Conservation (phyloP, 1,140 invertebrate species). For the Teleogryllus occipitalis region DNA sequence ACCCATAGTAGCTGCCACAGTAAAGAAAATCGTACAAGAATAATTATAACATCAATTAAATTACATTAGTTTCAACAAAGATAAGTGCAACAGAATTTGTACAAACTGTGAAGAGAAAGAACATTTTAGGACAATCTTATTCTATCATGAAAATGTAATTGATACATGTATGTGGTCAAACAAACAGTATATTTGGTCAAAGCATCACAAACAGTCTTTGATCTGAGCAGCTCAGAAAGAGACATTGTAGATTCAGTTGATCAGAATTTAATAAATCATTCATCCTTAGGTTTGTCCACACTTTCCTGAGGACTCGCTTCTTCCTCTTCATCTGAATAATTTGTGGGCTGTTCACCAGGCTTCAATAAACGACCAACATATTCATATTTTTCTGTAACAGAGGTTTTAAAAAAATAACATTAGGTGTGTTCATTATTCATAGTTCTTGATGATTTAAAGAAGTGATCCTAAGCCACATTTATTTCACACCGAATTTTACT, state of each 20-base stretch:
- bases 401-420: constrained; percentile 8
- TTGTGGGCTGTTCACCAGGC: constrained; percentile 81
- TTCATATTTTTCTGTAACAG: constrained; percentile 83
- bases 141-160: too few species aligned
- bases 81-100: too few species aligned
- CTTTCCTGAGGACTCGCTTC: constrained; percentile 37
- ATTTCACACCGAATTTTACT: too few species aligned
- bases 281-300: constrained; percentile 12
- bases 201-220: neutral
- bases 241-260: neutral
- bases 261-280: neutral
- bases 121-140: too few species aligned
- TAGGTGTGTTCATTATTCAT: neutral
- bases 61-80: too few species aligned
- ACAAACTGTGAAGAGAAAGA: too few species aligned
- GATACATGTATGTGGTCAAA: too few species aligned
- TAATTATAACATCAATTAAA: too few species aligned
- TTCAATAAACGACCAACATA: constrained; percentile 84
- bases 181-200: neutral
- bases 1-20: too few species aligned
- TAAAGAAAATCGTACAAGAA: too few species aligned
- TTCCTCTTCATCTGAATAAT: constrained; percentile 87
- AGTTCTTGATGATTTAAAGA: neutral
- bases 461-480: too few species aligned
- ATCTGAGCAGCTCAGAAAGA: neutral